These are phyloP conservation scores for Cynocephalus volans DNA, from an alignment of 2,113 vertebrate species.

Conservation along the genomic window DNA sequence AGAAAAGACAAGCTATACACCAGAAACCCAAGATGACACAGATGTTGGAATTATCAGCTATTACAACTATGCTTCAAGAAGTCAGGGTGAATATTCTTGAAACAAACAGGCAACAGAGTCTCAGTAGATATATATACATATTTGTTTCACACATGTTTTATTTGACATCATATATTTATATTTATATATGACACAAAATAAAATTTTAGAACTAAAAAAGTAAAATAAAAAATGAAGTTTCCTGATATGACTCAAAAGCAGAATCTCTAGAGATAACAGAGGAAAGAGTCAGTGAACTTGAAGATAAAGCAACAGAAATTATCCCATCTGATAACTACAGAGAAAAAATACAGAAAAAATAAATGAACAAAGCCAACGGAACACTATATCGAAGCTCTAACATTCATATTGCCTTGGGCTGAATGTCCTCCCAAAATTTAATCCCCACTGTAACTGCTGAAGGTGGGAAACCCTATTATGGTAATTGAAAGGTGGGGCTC, in stretches of 20 bases:
- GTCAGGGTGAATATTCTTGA: neutral
- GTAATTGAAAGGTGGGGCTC: too few relatives aligned
- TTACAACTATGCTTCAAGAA: neutral
- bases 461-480: too few relatives aligned
- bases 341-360: neutral
- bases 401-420: neutral
- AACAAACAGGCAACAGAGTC: neutral
- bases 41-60: neutral
- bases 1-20: neutral
- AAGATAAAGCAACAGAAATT: neutral
- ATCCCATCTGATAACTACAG: neutral
- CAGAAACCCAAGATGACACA: neutral
- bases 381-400: neutral
- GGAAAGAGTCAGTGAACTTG: neutral
- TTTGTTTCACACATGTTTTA: neutral
- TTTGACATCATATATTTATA: neutral
- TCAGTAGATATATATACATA: neutral
- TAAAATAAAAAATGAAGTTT: neutral
- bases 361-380: neutral
- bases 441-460: too few relatives aligned
- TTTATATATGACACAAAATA: neutral
- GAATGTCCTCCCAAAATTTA: too few relatives aligned
- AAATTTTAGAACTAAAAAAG: neutral
- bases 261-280: neutral
- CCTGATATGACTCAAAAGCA: neutral